These are phyloP conservation scores for Eonycteris spelaea DNA, from an alignment of 2,113 vertebrate species.

Conservation along the genomic window DNA sequence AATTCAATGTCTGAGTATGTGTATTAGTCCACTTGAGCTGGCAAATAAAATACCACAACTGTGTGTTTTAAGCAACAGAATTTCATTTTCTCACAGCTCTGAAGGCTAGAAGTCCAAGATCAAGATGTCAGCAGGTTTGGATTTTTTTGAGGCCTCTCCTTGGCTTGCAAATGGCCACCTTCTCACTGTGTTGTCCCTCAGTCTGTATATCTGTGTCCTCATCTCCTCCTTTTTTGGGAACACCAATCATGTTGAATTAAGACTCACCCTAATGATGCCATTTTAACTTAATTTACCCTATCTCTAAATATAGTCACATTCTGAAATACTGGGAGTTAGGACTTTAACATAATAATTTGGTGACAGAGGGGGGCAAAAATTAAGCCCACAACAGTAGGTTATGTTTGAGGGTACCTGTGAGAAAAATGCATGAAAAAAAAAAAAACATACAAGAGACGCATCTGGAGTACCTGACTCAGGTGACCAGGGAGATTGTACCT, in stretches of 20 bases:
- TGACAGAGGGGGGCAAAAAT: not conserved
- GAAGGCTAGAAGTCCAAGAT: not conserved
- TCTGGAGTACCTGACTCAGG: too few species aligned
- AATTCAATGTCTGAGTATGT: not conserved
- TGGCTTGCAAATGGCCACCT: not conserved
- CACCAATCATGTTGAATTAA: not conserved
- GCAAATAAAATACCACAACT: not conserved
- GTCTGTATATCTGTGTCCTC: not conserved
- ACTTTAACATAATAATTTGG: not conserved
- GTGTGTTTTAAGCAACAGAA: not conserved
- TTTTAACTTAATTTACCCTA: not conserved
- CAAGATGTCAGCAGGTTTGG: not conserved
- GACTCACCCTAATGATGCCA: not conserved
- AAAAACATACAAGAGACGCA: too few species aligned
- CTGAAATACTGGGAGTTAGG: not conserved
- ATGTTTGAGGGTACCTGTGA: not conserved
- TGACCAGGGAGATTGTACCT: too few species aligned
- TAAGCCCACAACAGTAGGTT: not conserved
- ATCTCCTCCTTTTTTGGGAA: not conserved
- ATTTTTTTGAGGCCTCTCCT: not conserved
- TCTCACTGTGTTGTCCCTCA: not conserved
- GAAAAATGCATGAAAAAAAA: not conserved
- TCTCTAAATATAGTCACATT: not conserved
- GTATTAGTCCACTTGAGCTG: not conserved
- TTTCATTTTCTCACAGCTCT: not conserved